A percentile compares a stretch with the other conserved stretches of the same genome.
These are phyloP conservation scores for Zophobas morio DNA, from an alignment of 1,140 invertebrate genomes.

Conservation along the genomic window DNA sequence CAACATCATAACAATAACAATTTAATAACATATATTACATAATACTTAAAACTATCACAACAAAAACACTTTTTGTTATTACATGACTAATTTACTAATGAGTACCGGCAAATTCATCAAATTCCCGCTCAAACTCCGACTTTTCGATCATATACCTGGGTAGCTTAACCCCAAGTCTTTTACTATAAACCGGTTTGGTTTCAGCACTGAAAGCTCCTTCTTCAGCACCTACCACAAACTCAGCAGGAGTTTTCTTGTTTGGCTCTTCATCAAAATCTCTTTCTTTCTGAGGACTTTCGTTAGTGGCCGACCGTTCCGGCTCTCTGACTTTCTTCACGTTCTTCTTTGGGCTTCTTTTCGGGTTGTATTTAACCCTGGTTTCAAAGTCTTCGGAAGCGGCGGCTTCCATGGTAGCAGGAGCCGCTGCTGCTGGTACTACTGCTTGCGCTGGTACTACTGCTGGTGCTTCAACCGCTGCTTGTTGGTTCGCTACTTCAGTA, in stretches of 20 bases:
- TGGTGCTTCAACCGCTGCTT: constrained; percentile 58
- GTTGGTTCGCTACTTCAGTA: constrained; percentile 49
- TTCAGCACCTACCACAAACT: constrained; percentile 70
- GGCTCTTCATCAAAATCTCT: constrained; percentile 63
- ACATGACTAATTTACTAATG: constrained; percentile 25
- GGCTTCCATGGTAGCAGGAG: constrained; percentile 48
- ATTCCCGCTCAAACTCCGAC: constrained; percentile 77
- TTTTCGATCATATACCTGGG: constrained; percentile 78
- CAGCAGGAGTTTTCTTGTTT: constrained; percentile 69
- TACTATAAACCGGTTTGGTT: constrained; percentile 76
- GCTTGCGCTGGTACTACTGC: too few relatives aligned
- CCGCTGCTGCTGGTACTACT: constrained; percentile 14
- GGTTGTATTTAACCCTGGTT: constrained; percentile 54
- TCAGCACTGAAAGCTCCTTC: constrained; percentile 74
- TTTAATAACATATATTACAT: constrained; percentile 43
- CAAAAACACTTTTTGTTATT: neutral
- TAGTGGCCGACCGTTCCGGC: constrained; percentile 32
- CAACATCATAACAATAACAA: constrained; percentile 30
- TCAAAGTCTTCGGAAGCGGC: constrained; percentile 43
- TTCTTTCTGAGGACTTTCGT: constrained; percentile 58
- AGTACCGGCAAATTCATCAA: constrained; percentile 68
- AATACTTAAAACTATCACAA: constrained; percentile 36
- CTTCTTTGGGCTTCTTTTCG: constrained; percentile 21
- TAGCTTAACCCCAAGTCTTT: constrained; percentile 74
- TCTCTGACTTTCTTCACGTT: constrained; percentile 39